Base-by-base conservation (phyloP, 2,113 vertebrate species). In the Campylomormyrus numenius region DNA sequence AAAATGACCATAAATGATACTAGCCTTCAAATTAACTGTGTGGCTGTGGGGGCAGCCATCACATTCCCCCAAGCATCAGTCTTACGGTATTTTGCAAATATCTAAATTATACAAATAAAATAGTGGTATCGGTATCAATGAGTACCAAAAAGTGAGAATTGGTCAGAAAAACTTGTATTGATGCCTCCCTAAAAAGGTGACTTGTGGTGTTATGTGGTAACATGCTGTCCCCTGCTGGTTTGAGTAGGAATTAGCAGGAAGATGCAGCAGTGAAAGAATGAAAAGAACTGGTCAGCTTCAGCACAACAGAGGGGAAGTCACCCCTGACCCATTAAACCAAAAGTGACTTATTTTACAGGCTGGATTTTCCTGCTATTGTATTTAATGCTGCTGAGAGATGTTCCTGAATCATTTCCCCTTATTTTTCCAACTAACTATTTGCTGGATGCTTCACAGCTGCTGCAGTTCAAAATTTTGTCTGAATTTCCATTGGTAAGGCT, bases 351-450 rank as follows among this genome's bases (percentile, higher is more conserved):
- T 88, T 92, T 91, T 92, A 42, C 15, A 87, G 62, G 46, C 48
- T 7, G 90, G 90, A 62, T 89, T 91, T 92, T 93, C 92, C 93
- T 92, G 58, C 31, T 49, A 90, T 94, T 94, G 93, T 93, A 66
- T 87, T 17, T 39, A 56, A 92, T 91, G 90, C 91, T 92, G 84
- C 86, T 86, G 56, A 62, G 58, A 27, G 62, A 70, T 62, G 53
- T 89, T 88, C 89, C 87, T 19, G 48, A 70, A 88, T 46, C 89
- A 87, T 90, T 92, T 93, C 92, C 93, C 80, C 31, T 19, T 88
- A 70, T 58, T 87, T 31, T 77, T 85, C n/a, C 13, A 17, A 19
- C 56, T 31, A 42, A 70, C 4, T 27, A 19, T 39, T 48, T 35
- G 85, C 11, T 48, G 58, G 45, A 87, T 48, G 53, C 35, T n/a